Evolutionary conservation across 2,797 vertebrate species (phyloP).

Genomic region (Melanotaenia boesemani): DNA sequence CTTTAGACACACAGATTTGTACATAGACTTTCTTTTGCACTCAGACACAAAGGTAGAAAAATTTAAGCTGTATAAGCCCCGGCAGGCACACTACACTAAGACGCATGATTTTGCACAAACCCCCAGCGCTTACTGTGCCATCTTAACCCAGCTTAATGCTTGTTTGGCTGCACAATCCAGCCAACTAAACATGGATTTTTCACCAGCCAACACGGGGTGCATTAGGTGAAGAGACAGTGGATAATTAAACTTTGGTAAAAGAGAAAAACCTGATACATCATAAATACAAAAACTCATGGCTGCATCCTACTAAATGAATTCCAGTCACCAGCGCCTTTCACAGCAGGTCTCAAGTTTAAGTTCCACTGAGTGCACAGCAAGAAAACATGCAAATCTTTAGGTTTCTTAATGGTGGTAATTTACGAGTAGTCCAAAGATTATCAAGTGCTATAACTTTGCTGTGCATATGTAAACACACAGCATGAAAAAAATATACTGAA

Average conservation of each 20-base stretch:
- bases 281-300: not conserved
- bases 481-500: not conserved
- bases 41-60: slow-evolving; percentile 18
- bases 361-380: no score
- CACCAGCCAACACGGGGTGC: slow-evolving; percentile 38
- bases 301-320: not conserved
- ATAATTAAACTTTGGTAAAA: not conserved
- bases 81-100: slow-evolving; percentile 27
- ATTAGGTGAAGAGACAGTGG: slow-evolving; percentile 22
- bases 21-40: slow-evolving; percentile 15
- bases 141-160: slow-evolving; percentile 48
- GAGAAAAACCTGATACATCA: not conserved
- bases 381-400: no score
- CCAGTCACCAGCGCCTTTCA: no score
- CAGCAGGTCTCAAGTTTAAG: no score
- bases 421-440: not conserved
- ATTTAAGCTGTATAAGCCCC: slow-evolving; percentile 40
- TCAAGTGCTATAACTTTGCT: not conserved
- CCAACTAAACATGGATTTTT: slow-evolving; percentile 47
- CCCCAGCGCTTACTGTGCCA: slow-evolving; percentile 25
- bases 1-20: slow-evolving; percentile 26
- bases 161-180: slow-evolving; percentile 44
- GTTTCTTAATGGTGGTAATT: no score
- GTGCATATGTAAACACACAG: not conserved
- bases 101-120: slow-evolving; percentile 24